A percentile compares a stretch with the other conserved stretches of the same genome.
These are phyloP conservation scores for Cheilosia soror DNA, from an alignment of 2,888 invertebrate species.

Conservation along the genomic window DNA sequence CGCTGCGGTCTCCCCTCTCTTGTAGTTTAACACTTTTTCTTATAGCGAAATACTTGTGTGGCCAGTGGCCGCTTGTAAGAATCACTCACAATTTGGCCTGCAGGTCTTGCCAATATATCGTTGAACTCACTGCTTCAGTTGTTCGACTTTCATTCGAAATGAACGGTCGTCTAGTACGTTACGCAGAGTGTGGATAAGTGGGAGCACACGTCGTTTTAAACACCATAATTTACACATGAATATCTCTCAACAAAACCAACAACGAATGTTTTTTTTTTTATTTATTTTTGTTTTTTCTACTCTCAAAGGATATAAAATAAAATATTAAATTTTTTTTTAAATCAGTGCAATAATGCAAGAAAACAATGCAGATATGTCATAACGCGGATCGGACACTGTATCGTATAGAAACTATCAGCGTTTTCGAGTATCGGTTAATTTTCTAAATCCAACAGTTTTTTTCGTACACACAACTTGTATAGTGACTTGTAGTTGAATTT, in stretches of 20 bases:
- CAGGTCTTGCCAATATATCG: slow-evolving; percentile 61
- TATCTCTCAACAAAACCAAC: slow-evolving; percentile 3
- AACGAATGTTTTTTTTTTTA: neutral
- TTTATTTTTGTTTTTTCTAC: neutral
- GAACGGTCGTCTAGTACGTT: slow-evolving; percentile 57
- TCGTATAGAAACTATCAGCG: neutral
- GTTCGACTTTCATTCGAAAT: slow-evolving; percentile 62
- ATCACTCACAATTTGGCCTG: slow-evolving; percentile 59
- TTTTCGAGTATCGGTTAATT: neutral
- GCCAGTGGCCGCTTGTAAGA: slow-evolving; percentile 59
- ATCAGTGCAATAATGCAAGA: slow-evolving; percentile 4
- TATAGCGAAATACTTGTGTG: slow-evolving; percentile 45
- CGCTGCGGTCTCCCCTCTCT: slow-evolving; percentile 33
- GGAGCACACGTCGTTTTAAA: slow-evolving; percentile 22
- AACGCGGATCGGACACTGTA: slow-evolving; percentile 16
- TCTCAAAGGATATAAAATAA: slow-evolving; percentile 19
- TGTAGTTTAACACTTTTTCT: slow-evolving; percentile 29
- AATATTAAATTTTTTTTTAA: neutral
- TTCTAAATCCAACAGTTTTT: neutral
- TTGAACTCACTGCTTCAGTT: slow-evolving; percentile 57
- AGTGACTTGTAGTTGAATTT: neutral
- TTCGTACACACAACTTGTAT: neutral
- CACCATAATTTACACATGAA: slow-evolving; percentile 21
- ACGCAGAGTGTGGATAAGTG: slow-evolving; percentile 40
- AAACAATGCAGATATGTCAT: slow-evolving; percentile 19